Evolutionary conservation across 2,797 vertebrate species (phyloP), one percentile per base, ranked within the genome.

Genomic region (Myotis vivesi): DNA sequence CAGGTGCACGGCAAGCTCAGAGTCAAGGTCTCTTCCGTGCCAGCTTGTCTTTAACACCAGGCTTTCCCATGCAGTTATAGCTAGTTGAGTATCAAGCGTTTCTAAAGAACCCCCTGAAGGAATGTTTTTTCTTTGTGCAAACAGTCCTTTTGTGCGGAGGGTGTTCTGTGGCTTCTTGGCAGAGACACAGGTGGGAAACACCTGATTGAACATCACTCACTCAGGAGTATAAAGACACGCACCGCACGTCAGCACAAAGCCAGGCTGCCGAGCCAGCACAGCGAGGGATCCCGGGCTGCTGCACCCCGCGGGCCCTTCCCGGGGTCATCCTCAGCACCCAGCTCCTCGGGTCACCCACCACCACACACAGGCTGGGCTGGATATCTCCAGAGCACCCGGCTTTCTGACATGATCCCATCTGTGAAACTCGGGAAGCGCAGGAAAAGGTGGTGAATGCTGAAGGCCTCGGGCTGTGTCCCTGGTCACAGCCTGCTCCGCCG

Each of bases 141-240:
- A 97, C 94, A 97, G 92, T 66, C n/a, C 93, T 94, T 96, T 97
- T 97, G 94, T 96, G 93, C 66, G 55, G 83, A 95, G 84, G 91
- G 91, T 92, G 87, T 73, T 92, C 79, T 89, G 89, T 46, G 68
- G 91, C 89, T 87, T 95, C 95, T 95, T 97, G 97, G 97, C 96
- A 95, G 91, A 88, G 84, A 68, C 69, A n/a, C 89, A 91, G 88
- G 92, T 92, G 92, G 89, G 95, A 94, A 96, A 77, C 95, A 96
- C 96, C 94, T 95, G 89, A 79, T 16, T 69, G 91, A 80, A 72
- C 73, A 38, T 81, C 83, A 64, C 25, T 95, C 55, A 84, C 22
- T 36, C 4, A 0, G 51, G 79, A 81, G 93, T 10, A 53, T n/a
- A 22, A 71, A 96, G 89, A 77, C 68, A 51, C 17, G 83, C 71